Conservation (phyloP, 2,113 vertebrate species). For the Hippocampus barbouri region DNA sequence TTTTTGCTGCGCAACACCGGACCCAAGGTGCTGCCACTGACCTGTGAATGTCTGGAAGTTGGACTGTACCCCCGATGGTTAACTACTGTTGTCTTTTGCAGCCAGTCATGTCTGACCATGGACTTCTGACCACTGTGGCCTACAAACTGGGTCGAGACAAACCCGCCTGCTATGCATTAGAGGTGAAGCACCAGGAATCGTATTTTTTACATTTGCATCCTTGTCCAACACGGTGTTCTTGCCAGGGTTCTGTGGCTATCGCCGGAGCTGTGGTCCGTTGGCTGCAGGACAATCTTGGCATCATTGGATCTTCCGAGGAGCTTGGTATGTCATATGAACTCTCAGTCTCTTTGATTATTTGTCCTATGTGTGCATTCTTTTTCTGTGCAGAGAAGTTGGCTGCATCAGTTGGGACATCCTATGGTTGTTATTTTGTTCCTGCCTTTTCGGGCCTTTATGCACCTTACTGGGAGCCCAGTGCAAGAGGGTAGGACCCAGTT, state of each 20-base stretch:
- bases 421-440: constrained; percentile 94
- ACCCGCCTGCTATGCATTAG: constrained; percentile 85
- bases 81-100: constrained; percentile 39
- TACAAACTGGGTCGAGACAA: constrained; percentile 88
- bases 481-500: constrained; percentile 78
- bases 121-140: constrained; percentile 90
- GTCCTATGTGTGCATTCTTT: not conserved
- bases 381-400: constrained; percentile 81
- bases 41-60: not conserved
- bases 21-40: constrained; percentile 71
- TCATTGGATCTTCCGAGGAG: constrained; percentile 81
- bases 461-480: constrained; percentile 94
- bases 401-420: constrained; percentile 84
- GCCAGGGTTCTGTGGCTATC: constrained; percentile 94
- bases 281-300: constrained; percentile 95
- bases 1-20: constrained; percentile 92
- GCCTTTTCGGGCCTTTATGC: constrained; percentile 94
- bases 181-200: constrained; percentile 65
- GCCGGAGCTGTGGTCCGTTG: constrained; percentile 93
- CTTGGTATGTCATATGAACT: constrained; percentile 73
- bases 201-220: not conserved
- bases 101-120: constrained; percentile 89
- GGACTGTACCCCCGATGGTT: too few species aligned
- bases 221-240: not conserved
- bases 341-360: not conserved